Evolutionary conservation across 2,888 invertebrate species (phyloP).

Genomic region (Crepidodera aurea): DNA sequence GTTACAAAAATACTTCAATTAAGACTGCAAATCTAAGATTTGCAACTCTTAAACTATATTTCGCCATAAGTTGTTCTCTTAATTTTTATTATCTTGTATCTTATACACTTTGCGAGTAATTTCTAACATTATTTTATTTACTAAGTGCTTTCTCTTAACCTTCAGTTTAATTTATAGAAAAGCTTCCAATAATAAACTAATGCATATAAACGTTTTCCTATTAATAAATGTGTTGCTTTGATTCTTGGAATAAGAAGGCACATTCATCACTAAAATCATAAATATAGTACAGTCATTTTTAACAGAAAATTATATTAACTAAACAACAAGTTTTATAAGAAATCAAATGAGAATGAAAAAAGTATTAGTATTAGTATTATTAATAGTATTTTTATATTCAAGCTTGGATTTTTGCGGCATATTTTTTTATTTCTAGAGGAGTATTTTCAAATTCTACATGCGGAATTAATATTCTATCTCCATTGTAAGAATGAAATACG

Average conservation of each 20-base stretch:
- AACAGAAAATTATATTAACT: too few relatives aligned
- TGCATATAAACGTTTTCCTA: constrained; percentile 1
- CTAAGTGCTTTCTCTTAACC: constrained; percentile 11
- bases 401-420: too few relatives aligned
- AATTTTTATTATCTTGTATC: constrained; percentile 3
- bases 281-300: too few relatives aligned
- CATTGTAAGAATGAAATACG: too few relatives aligned
- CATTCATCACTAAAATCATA: too few relatives aligned
- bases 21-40: background rate
- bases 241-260: background rate
- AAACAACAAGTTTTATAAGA: too few relatives aligned
- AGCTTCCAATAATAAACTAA: constrained; percentile 6
- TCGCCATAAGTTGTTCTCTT: background rate
- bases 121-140: background rate
- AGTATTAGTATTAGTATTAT: too few relatives aligned
- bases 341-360: too few relatives aligned
- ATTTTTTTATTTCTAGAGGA: too few relatives aligned
- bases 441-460: too few relatives aligned
- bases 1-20: background rate
- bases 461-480: too few relatives aligned
- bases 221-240: background rate
- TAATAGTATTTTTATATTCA: too few relatives aligned
- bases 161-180: constrained; percentile 11
- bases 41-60: background rate
- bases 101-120: background rate